These are phyloP conservation scores for Cheilosia variabilis DNA, from an alignment of 2,888 invertebrate species.

Conservation along the genomic window DNA sequence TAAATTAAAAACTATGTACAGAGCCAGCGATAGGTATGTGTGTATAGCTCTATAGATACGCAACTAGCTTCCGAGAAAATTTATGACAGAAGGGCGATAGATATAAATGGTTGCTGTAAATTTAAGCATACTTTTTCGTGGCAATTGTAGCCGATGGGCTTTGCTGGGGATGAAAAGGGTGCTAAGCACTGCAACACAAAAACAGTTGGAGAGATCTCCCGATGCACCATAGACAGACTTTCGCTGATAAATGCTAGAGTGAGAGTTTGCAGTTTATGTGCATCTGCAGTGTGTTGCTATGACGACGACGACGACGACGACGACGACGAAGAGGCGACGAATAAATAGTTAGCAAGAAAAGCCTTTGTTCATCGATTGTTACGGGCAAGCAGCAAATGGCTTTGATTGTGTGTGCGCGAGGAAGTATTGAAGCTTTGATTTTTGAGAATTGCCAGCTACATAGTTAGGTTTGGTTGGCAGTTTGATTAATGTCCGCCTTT, in stretches of 20 bases:
- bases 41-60: background rate
- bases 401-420: constrained; percentile 2
- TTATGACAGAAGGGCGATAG: constrained; percentile 65
- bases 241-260: background rate
- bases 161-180: constrained; percentile 42
- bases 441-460: constrained; percentile 5
- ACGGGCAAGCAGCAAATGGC: background rate
- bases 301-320: background rate
- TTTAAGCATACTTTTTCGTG: constrained; percentile 48
- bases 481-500: background rate
- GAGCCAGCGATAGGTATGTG: constrained; percentile 7
- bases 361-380: constrained; percentile 27
- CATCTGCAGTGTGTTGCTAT: constrained; percentile 11
- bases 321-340: background rate
- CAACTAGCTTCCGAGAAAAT: constrained; percentile 58
- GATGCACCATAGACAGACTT: constrained; percentile 6
- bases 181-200: constrained; percentile 10
- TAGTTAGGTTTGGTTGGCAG: background rate
- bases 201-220: constrained; percentile 4
- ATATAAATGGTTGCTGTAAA: constrained; percentile 63
- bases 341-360: constrained; percentile 28
- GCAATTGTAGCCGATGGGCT: constrained; percentile 49
- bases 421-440: constrained; percentile 21
- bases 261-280: background rate
- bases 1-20: constrained; percentile 65